Percentiles rank a stretch among this genome's conserved stretches.
Conservation (phyloP, 2,113 vertebrate genomes). For the Onychostoma macrolepis region DNA sequence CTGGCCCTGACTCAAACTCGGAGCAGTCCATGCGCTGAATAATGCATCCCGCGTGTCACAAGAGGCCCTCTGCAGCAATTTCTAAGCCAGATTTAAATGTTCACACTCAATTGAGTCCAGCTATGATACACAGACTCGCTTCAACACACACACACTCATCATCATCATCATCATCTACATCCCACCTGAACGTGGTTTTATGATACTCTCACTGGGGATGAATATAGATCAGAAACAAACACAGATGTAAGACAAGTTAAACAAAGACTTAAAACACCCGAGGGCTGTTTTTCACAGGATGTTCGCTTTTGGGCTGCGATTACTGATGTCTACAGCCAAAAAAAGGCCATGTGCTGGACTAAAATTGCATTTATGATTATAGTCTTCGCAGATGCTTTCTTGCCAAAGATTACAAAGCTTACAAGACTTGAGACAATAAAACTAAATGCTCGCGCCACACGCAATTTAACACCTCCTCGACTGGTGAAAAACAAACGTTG, state of each 20-base stretch:
- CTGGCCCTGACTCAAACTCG: conserved; percentile 53
- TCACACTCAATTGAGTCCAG: conserved; percentile 58
- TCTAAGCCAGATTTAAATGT: conserved; percentile 66
- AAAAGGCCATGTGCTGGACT: conserved; percentile 4
- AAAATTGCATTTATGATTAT: neutral
- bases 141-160: conserved; percentile 35
- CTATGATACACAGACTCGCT: conserved; percentile 48
- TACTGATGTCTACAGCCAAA: neutral
- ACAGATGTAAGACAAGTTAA: conserved; percentile 14
- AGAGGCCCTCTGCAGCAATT: conserved; percentile 57
- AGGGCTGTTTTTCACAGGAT: conserved; percentile 20
- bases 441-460: neutral
- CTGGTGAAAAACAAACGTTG: conserved; percentile 16
- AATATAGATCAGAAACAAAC: conserved; percentile 37
- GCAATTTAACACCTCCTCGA: conserved; percentile 2
- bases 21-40: conserved; percentile 60
- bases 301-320: neutral
- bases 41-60: conserved; percentile 65
- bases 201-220: conserved; percentile 22
- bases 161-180: too few relatives aligned
- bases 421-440: neutral
- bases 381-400: neutral
- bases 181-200: conserved; percentile 28
- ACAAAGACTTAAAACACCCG: neutral
- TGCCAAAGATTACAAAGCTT: conserved; percentile 10